phyloP scores from a whole-genome alignment of 2,113 vertebrate species.

The Tragelaphus buxtoni region DNA sequence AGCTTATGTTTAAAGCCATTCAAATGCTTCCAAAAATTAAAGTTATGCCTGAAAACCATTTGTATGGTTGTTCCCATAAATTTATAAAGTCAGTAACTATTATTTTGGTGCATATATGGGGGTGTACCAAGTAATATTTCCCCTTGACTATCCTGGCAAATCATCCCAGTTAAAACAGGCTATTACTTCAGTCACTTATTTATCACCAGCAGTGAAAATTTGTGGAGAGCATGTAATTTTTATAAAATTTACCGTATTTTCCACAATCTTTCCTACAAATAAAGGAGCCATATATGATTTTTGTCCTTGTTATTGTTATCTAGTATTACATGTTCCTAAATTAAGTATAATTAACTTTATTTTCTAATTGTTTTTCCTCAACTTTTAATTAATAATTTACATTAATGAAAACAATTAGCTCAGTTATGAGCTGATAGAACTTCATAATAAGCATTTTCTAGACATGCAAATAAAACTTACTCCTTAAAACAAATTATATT shows the following conservation, averaged over 20 bases:
- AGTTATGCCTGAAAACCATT: not conserved
- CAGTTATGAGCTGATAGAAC: not conserved
- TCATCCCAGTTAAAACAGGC: not conserved
- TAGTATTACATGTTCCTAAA: not conserved
- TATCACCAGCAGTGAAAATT: not conserved
- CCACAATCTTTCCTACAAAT: not conserved
- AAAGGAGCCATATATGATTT: not conserved
- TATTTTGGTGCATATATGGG: accelerated
- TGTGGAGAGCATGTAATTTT: not conserved
- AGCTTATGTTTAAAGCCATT: not conserved
- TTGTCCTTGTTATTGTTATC: not conserved
- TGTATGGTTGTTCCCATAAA: not conserved
- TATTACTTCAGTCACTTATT: not conserved
- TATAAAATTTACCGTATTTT: not conserved
- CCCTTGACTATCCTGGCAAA: not conserved
- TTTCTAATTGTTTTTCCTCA: not conserved
- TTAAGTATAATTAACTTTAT: not conserved
- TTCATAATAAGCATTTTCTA: not conserved
- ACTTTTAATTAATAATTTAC: not conserved
- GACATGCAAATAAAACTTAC: not conserved
- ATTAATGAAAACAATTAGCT: not conserved
- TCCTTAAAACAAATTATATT: not conserved
- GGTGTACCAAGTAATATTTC: not conserved
- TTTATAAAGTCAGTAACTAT: not conserved
- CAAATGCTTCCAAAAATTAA: not conserved